phyloP scores from a whole-genome alignment of 2,888 invertebrate genomes.

The Drosophila lutescens region DNA sequence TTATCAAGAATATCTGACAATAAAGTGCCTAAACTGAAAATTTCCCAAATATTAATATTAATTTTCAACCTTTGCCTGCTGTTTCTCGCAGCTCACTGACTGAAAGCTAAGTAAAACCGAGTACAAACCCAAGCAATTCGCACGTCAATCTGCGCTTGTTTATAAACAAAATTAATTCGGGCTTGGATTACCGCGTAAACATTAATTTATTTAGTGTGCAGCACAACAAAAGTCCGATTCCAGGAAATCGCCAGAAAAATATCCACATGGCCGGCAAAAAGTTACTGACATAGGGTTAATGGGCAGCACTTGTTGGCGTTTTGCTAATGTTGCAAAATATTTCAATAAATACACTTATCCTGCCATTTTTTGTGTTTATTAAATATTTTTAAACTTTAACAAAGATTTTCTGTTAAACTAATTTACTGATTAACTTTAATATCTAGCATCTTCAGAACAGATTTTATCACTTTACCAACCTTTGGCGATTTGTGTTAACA shows the following conservation, averaged over 20 bases:
- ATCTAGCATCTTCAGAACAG: no score
- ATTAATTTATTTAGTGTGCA: neutral
- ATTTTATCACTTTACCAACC: no score
- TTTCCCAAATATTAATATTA: neutral
- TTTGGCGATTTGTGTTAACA: no score
- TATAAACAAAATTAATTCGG: neutral
- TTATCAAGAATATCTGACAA: neutral
- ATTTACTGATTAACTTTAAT: no score
- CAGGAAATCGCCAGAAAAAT: neutral
- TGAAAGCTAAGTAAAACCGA: neutral
- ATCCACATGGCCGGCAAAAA: neutral
- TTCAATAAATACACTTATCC: neutral
- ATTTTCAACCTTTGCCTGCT: neutral
- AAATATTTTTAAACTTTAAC: neutral
- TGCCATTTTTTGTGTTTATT: neutral
- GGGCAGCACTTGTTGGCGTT: neutral
- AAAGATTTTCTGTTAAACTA: no score
- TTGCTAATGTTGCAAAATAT: neutral
- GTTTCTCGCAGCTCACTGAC: slow-evolving; percentile 9
- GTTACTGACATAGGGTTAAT: neutral
- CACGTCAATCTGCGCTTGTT: slow-evolving; percentile 3
- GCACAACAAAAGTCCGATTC: neutral
- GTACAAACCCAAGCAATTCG: slow-evolving; percentile 3
- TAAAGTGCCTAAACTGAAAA: neutral
- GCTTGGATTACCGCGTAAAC: slow-evolving; percentile 8